Evolutionary conservation across 2,888 invertebrate genomes (phyloP).

Genomic region (Octonoba sinensis): DNA sequence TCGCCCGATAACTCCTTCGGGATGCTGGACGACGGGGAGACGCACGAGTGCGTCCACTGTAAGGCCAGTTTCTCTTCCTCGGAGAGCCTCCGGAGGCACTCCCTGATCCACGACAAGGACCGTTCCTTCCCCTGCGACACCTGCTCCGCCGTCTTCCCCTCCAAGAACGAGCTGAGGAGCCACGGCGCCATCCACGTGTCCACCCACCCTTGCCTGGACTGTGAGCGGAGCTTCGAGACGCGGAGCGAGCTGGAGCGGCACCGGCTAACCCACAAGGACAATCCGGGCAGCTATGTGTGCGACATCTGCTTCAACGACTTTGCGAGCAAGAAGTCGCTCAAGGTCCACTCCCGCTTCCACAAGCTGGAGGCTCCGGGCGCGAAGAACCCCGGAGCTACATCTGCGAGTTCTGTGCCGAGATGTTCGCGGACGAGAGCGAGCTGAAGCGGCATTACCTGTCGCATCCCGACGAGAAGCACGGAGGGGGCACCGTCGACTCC

Average conservation of each 20-base stretch:
- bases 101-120: conserved; percentile 14
- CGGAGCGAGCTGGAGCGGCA: conserved; percentile 34
- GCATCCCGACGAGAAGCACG: conserved; percentile 5
- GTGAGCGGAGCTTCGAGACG: conserved; percentile 22
- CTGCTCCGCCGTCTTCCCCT: conserved; percentile 9
- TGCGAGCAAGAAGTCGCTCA: conserved; percentile 4
- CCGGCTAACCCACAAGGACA: conserved; percentile 11
- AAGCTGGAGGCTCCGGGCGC: neutral
- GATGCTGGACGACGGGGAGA: conserved; percentile 13
- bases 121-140: conserved; percentile 1
- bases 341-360: conserved; percentile 15
- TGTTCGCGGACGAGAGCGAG: conserved; percentile 4
- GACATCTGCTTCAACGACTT: conserved; percentile 30
- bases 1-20: conserved; percentile 18
- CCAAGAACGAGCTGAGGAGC: conserved; percentile 1
- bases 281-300: conserved; percentile 3
- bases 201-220: conserved; percentile 14
- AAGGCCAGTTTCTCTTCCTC: conserved; percentile 33
- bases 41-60: conserved; percentile 37
- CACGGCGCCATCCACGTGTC: conserved; percentile 12
- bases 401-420: conserved; percentile 12
- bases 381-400: neutral
- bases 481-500: too few relatives aligned
- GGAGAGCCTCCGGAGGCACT: conserved; percentile 22
- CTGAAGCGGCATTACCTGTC: conserved; percentile 31